Percentiles rank a stretch among this genome's conserved stretches.
Conservation (phyloP, 2,888 invertebrate species). For the Parnassius apollo region DNA sequence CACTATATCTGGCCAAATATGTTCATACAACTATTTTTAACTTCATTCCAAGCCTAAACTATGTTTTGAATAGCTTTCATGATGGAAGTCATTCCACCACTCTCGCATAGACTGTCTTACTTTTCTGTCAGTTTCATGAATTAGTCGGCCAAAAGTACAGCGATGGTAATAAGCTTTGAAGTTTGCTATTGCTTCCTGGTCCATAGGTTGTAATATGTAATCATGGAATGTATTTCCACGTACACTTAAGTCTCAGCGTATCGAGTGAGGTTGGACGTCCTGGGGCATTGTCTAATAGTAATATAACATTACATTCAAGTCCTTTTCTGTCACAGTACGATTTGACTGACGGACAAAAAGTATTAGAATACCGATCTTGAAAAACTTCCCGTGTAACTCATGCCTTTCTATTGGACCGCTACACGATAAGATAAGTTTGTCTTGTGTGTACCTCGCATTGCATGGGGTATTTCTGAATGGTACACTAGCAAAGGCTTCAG, state of each 20-base stretch:
- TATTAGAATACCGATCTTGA: conserved; percentile 34
- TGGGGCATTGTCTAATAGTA: conserved; percentile 32
- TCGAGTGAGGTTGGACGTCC: conserved; percentile 30
- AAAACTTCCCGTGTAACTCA: conserved; percentile 37
- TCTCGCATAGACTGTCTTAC: conserved; percentile 31
- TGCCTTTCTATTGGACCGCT: conserved; percentile 43
- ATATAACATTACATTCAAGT: conserved; percentile 32
- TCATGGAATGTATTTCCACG: background rate
- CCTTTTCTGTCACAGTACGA: conserved; percentile 31
- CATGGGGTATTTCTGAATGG: conserved; percentile 32
- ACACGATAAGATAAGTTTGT: conserved; percentile 41
- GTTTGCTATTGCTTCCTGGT: conserved; percentile 25
- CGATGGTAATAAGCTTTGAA: conserved; percentile 24
- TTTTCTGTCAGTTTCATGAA: conserved; percentile 28
- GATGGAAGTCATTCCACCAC: conserved; percentile 8
- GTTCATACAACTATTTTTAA: too few species aligned
- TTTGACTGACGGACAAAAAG: conserved; percentile 34
- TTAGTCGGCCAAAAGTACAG: conserved; percentile 23
- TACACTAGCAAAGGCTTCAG: conserved; percentile 33
- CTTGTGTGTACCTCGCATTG: conserved; percentile 40
- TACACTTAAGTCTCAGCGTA: conserved; percentile 23
- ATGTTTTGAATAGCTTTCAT: too few species aligned
- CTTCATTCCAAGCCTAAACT: too few species aligned
- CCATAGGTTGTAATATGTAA: conserved; percentile 24
- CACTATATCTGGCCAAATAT: too few species aligned